Evolutionary conservation across 1,140 invertebrate species (phyloP).

Genomic region (Delia radicum): DNA sequence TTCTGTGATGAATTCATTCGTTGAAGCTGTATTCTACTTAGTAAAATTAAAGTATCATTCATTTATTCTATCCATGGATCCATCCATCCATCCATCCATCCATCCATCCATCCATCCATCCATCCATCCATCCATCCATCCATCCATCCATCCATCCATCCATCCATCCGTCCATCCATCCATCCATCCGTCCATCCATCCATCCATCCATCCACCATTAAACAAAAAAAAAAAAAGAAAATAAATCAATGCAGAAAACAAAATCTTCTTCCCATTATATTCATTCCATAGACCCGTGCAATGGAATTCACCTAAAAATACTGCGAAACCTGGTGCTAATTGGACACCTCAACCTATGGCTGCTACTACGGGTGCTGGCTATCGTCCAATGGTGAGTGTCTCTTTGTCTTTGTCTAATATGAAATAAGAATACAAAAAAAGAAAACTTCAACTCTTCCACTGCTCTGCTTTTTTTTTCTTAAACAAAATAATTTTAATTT

Average conservation of each 20-base stretch:
- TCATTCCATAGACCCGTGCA: conserved; percentile 65
- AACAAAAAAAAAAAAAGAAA: neutral
- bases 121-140: too few relatives aligned
- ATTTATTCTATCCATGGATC: too few relatives aligned
- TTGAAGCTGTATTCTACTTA: too few relatives aligned
- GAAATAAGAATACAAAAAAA: conserved; percentile 26
- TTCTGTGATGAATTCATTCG: too few relatives aligned
- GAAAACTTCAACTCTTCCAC: neutral
- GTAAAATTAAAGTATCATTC: too few relatives aligned
- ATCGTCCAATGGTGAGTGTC: conserved; percentile 77
- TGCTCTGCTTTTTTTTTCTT: neutral
- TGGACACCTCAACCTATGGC: conserved; percentile 86
- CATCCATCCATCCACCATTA: neutral
- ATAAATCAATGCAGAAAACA: conserved; percentile 8
- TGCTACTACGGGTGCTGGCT: conserved; percentile 79
- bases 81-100: too few relatives aligned
- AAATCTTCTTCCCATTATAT: conserved; percentile 22
- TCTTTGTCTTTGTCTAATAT: conserved; percentile 32
- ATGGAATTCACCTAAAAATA: conserved; percentile 85
- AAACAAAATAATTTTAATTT: neutral
- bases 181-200: too few relatives aligned
- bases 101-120: too few relatives aligned
- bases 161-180: too few relatives aligned
- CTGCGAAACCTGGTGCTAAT: conserved; percentile 70
- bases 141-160: too few relatives aligned